Percentiles rank a stretch among this genome's conserved stretches.
These are phyloP conservation scores for Cacatua alba DNA, from an alignment of 2,113 vertebrate genomes.

Conservation along the genomic window DNA sequence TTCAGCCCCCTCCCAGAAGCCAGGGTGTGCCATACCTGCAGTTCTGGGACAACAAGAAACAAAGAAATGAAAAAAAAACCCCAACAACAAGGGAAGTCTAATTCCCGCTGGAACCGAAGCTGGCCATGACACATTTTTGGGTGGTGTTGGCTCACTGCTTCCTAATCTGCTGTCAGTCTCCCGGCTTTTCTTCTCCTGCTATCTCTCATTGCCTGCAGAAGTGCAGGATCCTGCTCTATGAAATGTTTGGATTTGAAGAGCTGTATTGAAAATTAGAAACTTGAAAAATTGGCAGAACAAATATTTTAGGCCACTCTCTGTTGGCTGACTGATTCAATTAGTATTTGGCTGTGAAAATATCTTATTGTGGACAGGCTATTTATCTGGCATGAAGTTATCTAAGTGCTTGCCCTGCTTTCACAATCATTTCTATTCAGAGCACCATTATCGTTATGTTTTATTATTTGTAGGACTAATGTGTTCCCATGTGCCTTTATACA, in stretches of 20 bases:
- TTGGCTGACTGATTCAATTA: neutral
- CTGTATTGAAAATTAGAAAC: rapidly evolving
- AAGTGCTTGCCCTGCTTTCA: neutral
- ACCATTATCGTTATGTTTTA: neutral
- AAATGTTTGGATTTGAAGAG: neutral
- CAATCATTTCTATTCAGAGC: neutral
- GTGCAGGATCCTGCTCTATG: rapidly evolving
- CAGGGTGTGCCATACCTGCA: neutral
- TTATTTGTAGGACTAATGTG: neutral
- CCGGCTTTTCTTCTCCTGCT: neutral
- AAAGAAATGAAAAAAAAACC: neutral
- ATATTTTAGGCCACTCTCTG: neutral
- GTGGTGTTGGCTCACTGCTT: neutral
- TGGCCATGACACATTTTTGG: neutral
- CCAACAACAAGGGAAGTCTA: neutral
- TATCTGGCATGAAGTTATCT: neutral
- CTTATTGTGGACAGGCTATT: neutral
- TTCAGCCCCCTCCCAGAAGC: neutral
- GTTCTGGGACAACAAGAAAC: neutral
- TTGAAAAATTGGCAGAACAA: neutral
- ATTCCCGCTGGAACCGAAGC: neutral
- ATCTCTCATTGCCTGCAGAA: rapidly evolving
- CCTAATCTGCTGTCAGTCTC: neutral
- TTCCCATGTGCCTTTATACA: neutral
- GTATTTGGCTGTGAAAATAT: neutral